Base-by-base conservation (phyloP, 2,888 invertebrate species). In the Pharmacophagus antenor region DNA sequence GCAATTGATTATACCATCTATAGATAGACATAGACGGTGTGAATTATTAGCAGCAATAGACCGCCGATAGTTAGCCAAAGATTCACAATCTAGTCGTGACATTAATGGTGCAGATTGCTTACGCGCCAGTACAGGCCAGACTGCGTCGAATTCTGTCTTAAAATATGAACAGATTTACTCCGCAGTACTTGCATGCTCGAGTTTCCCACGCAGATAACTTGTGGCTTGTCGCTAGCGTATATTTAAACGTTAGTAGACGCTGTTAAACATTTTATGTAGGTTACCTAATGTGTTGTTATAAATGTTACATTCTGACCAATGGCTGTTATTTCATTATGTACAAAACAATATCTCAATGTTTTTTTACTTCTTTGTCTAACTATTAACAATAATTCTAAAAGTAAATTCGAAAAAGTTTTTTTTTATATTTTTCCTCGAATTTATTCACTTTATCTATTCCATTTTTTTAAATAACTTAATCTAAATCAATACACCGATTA, bases 11-110 rank as follows among this genome's bases (percentile, higher is more conserved):
- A 44, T 44, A 49, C 49, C 17, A 20, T 41, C 25, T 47, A 54
- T 58, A 37, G 37, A 58, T 59, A 44, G 27, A 50, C 17, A 25
- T 27, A 27, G 69, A 73, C 71, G 65, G 71, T 68, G 73, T 70
- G 71, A 73, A 75, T 80, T 77, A 79, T 78, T 74, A 60, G 69
- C 66, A 65, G 62, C 69, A 63, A 65, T 67, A 68, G 66, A 70
- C 67, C 71, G 47, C 23, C 67, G 68, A 72, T 71, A 71, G 70
- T 70, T 69, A 63, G 76, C 80, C n/a, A 85, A 84, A 82, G 86
- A 87, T 85, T 75, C 76, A 84, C 82, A 81, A 81, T 84, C 82
- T 82, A 83, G 74, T 88, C 82, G 82, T 80, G 82, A 79, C 81
- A 80, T 75, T 81, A 80, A 77, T 76, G 70, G 70, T 69, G 72